Evolutionary conservation across 2,797 vertebrate genomes (phyloP).

Genomic region (Gymnocypris eckloni): DNA sequence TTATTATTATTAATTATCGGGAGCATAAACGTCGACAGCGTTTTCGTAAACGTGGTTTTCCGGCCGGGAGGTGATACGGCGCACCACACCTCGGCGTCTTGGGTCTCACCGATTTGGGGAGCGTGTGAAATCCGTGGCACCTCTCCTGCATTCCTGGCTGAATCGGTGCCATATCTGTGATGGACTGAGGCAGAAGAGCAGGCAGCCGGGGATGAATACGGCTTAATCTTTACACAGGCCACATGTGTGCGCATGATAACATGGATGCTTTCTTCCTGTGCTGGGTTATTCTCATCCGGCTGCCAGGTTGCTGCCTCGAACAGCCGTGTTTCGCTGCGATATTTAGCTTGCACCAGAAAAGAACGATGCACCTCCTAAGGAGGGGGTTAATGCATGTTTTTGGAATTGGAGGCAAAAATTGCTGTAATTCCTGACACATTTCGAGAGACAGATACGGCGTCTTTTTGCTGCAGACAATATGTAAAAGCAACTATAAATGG

Average conservation of each 20-base stretch:
- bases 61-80: constrained; percentile 55
- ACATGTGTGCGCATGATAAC: constrained; percentile 88
- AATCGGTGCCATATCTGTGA: constrained; percentile 84
- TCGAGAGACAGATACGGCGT: constrained; percentile 81
- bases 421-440: constrained; percentile 83
- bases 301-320: constrained; percentile 84
- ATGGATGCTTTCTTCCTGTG: constrained; percentile 81
- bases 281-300: constrained; percentile 76
- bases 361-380: constrained; percentile 75
- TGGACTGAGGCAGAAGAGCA: constrained; percentile 83
- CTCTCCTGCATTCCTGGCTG: constrained; percentile 79
- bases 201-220: constrained; percentile 85
- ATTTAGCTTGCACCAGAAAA: constrained; percentile 79
- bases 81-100: constrained; percentile 72
- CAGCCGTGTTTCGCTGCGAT: constrained; percentile 81
- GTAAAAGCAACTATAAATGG: constrained; percentile 76
- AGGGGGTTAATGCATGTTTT: constrained; percentile 85
- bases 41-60: not conserved
- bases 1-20: constrained; percentile 20
- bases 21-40: not conserved
- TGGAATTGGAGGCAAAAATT: constrained; percentile 74
- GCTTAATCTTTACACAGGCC: constrained; percentile 87
- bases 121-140: constrained; percentile 82
- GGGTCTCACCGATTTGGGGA: constrained; percentile 75
- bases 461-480: constrained; percentile 79